Percentiles rank a stretch among this genome's conserved stretches.
phyloP scores from a whole-genome alignment of 2,797 vertebrate genomes.

The Nannoperca obscura region DNA sequence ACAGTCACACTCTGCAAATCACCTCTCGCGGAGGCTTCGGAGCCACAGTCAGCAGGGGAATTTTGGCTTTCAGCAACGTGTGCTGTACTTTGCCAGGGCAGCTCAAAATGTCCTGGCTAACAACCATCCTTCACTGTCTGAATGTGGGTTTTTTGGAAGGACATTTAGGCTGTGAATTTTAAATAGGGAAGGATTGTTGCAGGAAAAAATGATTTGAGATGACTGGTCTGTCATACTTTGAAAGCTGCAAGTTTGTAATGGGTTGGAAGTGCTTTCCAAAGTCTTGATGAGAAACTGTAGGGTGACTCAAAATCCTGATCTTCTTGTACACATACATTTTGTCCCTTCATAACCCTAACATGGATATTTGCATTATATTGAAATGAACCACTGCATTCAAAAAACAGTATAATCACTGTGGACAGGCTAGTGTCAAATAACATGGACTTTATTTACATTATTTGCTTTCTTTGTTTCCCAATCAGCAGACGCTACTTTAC shows the following conservation, averaged over 20 bases:
- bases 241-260: conserved; percentile 37
- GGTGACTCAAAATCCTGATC: conserved; percentile 36
- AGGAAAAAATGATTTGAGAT: conserved; percentile 36
- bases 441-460: neutral
- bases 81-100: conserved; percentile 54
- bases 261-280: conserved; percentile 24
- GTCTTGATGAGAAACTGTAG: conserved; percentile 31
- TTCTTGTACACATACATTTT: conserved; percentile 19
- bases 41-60: conserved; percentile 52
- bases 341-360: neutral
- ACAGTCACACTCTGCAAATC: conserved; percentile 64
- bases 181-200: conserved; percentile 55
- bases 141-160: conserved; percentile 67
- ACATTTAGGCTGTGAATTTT: conserved; percentile 64
- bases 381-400: neutral
- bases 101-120: conserved; percentile 71
- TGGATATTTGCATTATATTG: neutral
- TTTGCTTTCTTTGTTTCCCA: conserved; percentile 14
- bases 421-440: neutral
- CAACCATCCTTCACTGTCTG: conserved; percentile 62
- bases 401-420: neutral
- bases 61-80: conserved; percentile 56
- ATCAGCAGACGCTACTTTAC: neutral
- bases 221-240: conserved; percentile 34
- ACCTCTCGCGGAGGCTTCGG: conserved; percentile 53